Evolutionary conservation across 2,113 vertebrate genomes (phyloP).

Genomic region (Cromileptes altivelis): DNA sequence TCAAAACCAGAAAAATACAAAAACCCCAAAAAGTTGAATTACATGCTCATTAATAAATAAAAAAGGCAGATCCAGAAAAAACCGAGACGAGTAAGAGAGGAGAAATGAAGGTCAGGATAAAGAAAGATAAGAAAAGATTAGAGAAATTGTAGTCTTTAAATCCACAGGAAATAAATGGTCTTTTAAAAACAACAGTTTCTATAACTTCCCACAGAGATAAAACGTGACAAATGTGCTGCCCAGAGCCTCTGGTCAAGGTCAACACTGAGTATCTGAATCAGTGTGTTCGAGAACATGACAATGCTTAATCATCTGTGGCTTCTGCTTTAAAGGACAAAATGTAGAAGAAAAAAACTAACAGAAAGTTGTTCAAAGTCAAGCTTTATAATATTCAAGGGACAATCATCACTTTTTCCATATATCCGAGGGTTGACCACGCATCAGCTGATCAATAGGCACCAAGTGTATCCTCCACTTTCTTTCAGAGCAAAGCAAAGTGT

Average conservation of each 20-base stretch:
- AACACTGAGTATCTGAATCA: neutral
- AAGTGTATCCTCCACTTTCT: neutral
- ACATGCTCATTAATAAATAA: neutral
- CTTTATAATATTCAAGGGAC: neutral
- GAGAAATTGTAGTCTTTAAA: neutral
- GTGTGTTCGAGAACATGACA: neutral
- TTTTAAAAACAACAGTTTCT: neutral
- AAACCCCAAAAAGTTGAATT: neutral
- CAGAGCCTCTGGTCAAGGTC: slow-evolving; percentile 29
- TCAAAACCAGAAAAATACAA: neutral
- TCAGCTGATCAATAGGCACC: neutral
- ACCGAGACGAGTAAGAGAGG: neutral
- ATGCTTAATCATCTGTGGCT: neutral
- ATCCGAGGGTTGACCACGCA: neutral
- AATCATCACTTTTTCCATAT: neutral
- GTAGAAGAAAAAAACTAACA: neutral
- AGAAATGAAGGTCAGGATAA: neutral
- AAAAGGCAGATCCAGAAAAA: neutral
- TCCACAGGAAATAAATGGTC: neutral
- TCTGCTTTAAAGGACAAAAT: neutral
- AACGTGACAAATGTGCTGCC: slow-evolving; percentile 2
- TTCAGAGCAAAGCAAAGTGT: neutral
- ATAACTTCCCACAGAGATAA: slow-evolving; percentile 18
- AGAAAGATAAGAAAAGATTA: neutral
- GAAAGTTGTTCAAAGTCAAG: neutral